Base-by-base conservation (phyloP, 2,888 invertebrate genomes). In the Poecilobothrus nobilitatus region DNA sequence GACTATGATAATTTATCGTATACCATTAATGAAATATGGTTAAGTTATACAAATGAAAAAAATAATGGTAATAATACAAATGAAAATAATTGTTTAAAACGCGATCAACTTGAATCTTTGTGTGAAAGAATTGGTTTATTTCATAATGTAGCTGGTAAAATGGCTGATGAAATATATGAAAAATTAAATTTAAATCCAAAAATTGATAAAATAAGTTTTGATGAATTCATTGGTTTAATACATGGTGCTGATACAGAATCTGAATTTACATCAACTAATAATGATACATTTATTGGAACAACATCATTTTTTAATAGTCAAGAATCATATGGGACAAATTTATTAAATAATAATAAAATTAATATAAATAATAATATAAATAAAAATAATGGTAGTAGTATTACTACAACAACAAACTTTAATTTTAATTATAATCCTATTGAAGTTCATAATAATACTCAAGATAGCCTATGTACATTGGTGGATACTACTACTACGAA, bases 101-200 rank as follows among this genome's bases (percentile, higher is more conserved):
- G 86, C 74, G 83, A 83, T 66, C 88, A 90, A 76, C 83, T 90
- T 74, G 84, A 85, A 73, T 83, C 71, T 87, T 70, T 90, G 67
- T 89, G 88, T 77, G 84, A 87, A 75, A 87, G 87, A 71, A 87
- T 89, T 71, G 89, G 89, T 69, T 84, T 74, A 66, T 70, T 88
- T 78, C 86, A 87, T 73, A 85, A 85, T 73, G 83, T 88, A 78
- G 86, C 88, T 21, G 85, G 86, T 73, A 86, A 87, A 78, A 88
- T 90, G 74, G 81, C 84, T 66, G 75, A 86, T 72, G 87, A 88
- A 76, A 82, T 90, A 66, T 89, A 89, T 75, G 85, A 86, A 70
- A 88, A 88, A 75, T 80, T 90, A 65, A 86, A 87, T 74, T 80
- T 85, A 66, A 87, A 88, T 76, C 83, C 84, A 69, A 69, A 63